phyloP scores from a whole-genome alignment of 2,113 vertebrate genomes.

The Ceyx margarethae region DNA sequence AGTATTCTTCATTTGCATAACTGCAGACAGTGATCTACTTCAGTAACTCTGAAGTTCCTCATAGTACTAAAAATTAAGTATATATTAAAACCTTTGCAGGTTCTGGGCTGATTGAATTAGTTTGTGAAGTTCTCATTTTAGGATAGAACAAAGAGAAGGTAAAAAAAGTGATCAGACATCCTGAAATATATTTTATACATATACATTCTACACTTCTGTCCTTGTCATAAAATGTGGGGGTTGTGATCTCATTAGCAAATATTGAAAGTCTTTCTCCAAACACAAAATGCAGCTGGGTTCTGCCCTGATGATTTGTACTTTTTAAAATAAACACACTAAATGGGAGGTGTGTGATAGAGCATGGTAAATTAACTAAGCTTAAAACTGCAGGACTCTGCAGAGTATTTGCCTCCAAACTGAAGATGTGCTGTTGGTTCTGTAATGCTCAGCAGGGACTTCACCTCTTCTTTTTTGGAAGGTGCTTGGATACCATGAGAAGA shows the following conservation, averaged over 20 bases:
- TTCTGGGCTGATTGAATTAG: not conserved
- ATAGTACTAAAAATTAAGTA: not conserved
- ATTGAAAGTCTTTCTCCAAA: not conserved
- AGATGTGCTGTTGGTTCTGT: not conserved
- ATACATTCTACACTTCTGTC: not conserved
- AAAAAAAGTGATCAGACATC: not conserved
- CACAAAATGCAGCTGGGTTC: not conserved
- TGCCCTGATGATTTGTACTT: not conserved
- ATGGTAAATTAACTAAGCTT: not conserved
- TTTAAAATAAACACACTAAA: not conserved
- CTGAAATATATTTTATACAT: not conserved
- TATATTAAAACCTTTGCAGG: not conserved
- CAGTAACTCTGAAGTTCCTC: not conserved
- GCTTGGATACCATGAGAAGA: not conserved
- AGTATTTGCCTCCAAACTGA: not conserved
- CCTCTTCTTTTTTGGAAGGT: not conserved
- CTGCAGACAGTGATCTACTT: not conserved
- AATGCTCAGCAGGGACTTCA: not conserved
- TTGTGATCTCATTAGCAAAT: not conserved
- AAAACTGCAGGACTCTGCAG: not conserved
- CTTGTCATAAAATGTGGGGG: accelerated
- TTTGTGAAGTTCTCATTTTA: not conserved
- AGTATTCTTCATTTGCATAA: not conserved
- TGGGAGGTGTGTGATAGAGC: not conserved
- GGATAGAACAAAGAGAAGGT: not conserved